Conservation (phyloP, 2,888 invertebrate genomes). For the Meteorus cinctellus region DNA sequence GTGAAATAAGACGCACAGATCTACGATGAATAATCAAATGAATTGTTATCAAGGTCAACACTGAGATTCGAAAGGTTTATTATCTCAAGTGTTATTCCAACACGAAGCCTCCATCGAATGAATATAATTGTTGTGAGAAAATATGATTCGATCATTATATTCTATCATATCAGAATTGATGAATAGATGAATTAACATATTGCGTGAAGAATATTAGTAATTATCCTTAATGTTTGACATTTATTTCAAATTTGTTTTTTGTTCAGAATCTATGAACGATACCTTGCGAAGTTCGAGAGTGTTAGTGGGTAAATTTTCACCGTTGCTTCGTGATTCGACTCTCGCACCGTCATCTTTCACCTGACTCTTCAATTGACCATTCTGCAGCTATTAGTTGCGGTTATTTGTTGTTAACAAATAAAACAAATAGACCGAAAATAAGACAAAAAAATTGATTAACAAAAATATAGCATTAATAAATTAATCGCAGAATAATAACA, state of each 20-base stretch:
- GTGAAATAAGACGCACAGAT: background rate
- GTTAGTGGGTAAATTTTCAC: conserved; percentile 58
- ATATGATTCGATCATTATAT: background rate
- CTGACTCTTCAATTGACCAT: conserved; percentile 62
- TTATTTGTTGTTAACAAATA: conserved; percentile 24
- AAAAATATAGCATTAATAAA: background rate
- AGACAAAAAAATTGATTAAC: conserved; percentile 26
- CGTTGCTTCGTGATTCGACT: conserved; percentile 59
- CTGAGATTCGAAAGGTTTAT: background rate
- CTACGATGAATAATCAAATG: background rate
- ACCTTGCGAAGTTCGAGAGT: conserved; percentile 60
- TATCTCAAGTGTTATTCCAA: background rate
- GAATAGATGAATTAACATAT: background rate
- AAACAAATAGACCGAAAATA: conserved; percentile 5
- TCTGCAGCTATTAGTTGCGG: conserved; percentile 60
- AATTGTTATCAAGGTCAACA: background rate
- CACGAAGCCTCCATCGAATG: background rate
- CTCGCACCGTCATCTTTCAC: conserved; percentile 59
- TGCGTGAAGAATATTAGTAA: background rate
- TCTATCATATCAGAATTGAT: background rate
- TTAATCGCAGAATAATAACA: background rate
- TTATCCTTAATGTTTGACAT: background rate
- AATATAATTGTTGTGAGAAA: background rate
- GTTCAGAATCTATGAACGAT: conserved; percentile 38
- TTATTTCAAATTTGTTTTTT: background rate